Conservation (phyloP, 1,140 invertebrate genomes). For the Zaprionus lachaisei region DNA sequence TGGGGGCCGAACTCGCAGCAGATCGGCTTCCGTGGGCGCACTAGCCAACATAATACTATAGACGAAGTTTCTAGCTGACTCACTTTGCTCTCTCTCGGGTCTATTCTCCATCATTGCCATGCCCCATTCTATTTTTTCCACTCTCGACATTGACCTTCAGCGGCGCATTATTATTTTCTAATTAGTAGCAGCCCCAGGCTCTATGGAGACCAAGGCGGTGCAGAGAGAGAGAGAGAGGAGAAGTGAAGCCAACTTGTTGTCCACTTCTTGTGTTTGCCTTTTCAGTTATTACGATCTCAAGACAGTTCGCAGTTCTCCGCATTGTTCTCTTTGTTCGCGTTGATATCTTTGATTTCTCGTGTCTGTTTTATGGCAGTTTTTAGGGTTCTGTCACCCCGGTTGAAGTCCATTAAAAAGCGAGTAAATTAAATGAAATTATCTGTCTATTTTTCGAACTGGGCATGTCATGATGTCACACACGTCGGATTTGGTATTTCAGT, state of each 20-base stretch:
- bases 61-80: slow-evolving; percentile 41
- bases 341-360: slow-evolving; percentile 39
- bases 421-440: slow-evolving; percentile 76
- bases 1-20: slow-evolving; percentile 8
- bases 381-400: slow-evolving; percentile 53
- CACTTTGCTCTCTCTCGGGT: slow-evolving; percentile 44
- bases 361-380: slow-evolving; percentile 15
- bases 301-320: slow-evolving; percentile 38
- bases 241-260: neutral
- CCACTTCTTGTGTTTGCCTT: slow-evolving; percentile 55
- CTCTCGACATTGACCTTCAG: slow-evolving; percentile 66
- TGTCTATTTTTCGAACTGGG: slow-evolving; percentile 45
- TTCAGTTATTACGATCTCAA: slow-evolving; percentile 46
- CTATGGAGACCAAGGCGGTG: neutral
- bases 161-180: slow-evolving; percentile 73
- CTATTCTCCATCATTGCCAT: neutral
- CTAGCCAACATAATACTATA: neutral
- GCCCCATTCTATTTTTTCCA: neutral
- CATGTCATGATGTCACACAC: slow-evolving; percentile 65
- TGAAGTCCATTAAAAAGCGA: slow-evolving; percentile 68
- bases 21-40: slow-evolving; percentile 26
- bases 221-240: neutral
- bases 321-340: slow-evolving; percentile 33
- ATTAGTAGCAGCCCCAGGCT: slow-evolving; percentile 53
- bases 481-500: neutral